Evolutionary conservation across 2,797 vertebrate species (phyloP).

Genomic region (Helarctos malayanus): DNA sequence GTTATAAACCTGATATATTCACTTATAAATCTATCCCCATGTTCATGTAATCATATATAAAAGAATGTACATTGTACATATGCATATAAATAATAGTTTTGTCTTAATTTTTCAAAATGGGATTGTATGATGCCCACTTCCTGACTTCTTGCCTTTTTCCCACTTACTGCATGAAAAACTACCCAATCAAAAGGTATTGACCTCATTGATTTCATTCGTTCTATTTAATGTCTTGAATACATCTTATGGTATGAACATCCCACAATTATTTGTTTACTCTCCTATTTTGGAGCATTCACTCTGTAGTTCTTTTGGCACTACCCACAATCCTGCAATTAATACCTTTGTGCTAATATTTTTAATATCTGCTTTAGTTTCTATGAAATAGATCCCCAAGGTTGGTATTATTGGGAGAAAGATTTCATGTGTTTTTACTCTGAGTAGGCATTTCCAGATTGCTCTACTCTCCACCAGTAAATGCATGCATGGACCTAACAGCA

Average conservation of each 20-base stretch:
- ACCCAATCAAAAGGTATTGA: not conserved
- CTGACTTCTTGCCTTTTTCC: not conserved
- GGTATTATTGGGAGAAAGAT: slow-evolving; percentile 10
- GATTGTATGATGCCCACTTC: not conserved
- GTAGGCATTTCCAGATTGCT: not conserved
- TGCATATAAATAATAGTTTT: not conserved
- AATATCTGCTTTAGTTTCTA: not conserved
- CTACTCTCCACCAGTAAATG: not conserved
- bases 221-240: slow-evolving; percentile 20
- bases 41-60: not conserved
- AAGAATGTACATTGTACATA: not conserved
- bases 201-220: not conserved
- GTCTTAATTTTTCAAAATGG: slow-evolving; percentile 35
- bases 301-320: not conserved
- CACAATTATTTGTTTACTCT: slow-evolving; percentile 16
- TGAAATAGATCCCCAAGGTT: not conserved
- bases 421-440: not conserved
- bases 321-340: not conserved
- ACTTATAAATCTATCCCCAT: not conserved
- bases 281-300: not conserved
- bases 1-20: not conserved
- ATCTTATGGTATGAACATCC: slow-evolving; percentile 53
- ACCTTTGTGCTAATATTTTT: not conserved
- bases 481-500: not conserved
- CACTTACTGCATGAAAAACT: not conserved